A percentile compares a stretch with the other conserved stretches of the same genome.
These are phyloP conservation scores for Typhlomys cinereus DNA, from an alignment of 2,113 vertebrate species.

Conservation along the genomic window DNA sequence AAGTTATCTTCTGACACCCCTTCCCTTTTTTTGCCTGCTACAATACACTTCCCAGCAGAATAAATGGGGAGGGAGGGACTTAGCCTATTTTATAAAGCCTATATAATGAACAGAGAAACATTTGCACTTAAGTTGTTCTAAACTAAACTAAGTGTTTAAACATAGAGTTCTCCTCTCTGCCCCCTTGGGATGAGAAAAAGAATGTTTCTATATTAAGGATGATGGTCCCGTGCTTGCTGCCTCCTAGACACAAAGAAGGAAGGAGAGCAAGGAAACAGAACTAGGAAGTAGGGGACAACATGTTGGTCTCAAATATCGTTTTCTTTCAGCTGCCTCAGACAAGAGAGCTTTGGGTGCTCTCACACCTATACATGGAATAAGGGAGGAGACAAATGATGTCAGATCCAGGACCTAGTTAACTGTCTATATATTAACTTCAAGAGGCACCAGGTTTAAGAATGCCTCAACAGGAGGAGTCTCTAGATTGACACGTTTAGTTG, in stretches of 20 bases:
- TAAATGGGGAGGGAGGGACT: not conserved
- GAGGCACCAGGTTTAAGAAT: conserved; percentile 33
- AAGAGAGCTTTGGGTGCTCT: not conserved
- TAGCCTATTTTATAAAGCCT: conserved; percentile 22
- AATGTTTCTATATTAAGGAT: not conserved
- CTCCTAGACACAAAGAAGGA: not conserved
- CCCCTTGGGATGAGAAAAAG: not conserved
- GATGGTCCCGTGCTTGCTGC: not conserved
- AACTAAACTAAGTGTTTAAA: conserved; percentile 49
- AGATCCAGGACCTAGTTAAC: not conserved
- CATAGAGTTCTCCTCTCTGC: not conserved
- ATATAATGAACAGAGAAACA: conserved; percentile 37
- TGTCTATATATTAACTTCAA: not conserved
- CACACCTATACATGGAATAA: not conserved
- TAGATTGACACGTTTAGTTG: not conserved
- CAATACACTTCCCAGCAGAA: not conserved
- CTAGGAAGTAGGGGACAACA: not conserved
- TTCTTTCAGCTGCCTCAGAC: not conserved
- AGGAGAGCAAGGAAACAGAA: not conserved
- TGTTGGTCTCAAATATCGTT: not conserved
- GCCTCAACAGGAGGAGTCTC: not conserved
- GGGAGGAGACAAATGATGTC: not conserved
- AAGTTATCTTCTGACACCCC: conserved; percentile 37
- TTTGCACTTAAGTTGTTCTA: not conserved
- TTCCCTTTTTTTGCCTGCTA: not conserved